Evolutionary conservation across 2,113 vertebrate genomes (phyloP), one percentile per base, ranked within the genome.

Genomic region (Thunnus maccoyii): DNA sequence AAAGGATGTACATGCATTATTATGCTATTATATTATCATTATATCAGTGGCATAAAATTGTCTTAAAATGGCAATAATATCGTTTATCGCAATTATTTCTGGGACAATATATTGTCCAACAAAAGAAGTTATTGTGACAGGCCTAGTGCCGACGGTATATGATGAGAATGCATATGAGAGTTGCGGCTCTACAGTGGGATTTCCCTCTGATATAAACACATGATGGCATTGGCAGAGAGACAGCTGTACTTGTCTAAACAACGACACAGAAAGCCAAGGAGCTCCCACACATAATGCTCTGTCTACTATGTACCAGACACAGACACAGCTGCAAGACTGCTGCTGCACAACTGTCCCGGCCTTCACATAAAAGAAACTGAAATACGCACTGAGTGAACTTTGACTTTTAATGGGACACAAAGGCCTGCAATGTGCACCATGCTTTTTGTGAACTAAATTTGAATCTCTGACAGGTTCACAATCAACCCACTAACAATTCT

Each of bases 191-290:
- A 74, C 79, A 60, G 67, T 41, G 91, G 87, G 92, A 80, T 93
- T 93, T 92, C 92, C 92, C 93, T 92, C 78, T 56, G 74, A 62
- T 92, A 79, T 90, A 94, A 93, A 93, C 89, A 94, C 83, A 80
- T 57, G 72, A 80, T 87, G 88, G 90, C 87, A 93, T 54, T 68
- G 86, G 87, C 86, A 82, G 73, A 64, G 76, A 76, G 86, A 89
- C 91, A 65, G 92, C 91, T 83, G 85, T 65, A 55, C 86, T 94
- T 88, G 83, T 94, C 80, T 93, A 93, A 93, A 94, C 85, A 92
- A 78, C 60, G 72, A 79, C 77, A 72, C 54, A 15, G 80, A 93
- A 84, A 75, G 70, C 77, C 67, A 76, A 89, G 85, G 56, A 88
- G 84, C 78, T 80, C 66, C 82, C 82, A 75, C 71, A 84, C 64